These are phyloP conservation scores for Pomacea maculata DNA, from an alignment of 1,140 invertebrate species.

Conservation along the genomic window DNA sequence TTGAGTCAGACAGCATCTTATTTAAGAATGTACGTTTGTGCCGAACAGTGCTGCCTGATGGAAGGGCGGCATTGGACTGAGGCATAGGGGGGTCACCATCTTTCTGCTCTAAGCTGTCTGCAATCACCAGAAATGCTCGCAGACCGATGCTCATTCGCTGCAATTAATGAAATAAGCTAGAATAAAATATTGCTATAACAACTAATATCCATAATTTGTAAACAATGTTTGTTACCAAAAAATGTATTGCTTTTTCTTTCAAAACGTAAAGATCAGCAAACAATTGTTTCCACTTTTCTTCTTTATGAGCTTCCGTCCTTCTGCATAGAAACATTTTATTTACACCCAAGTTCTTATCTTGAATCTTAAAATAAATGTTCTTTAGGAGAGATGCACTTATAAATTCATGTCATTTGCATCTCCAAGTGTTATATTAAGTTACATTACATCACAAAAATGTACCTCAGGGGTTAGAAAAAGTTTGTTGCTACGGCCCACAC, in stretches of 20 bases:
- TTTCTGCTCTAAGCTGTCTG: conserved; percentile 97
- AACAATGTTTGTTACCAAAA: not conserved
- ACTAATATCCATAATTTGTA: not conserved
- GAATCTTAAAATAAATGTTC: too few species aligned
- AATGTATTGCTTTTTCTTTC: not conserved
- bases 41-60: conserved; percentile 92
- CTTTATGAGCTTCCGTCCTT: too few species aligned
- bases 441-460: not conserved
- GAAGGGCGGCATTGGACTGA: conserved; percentile 89
- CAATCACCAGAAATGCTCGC: conserved; percentile 93
- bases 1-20: conserved; percentile 77
- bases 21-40: conserved; percentile 81
- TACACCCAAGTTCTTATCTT: too few species aligned
- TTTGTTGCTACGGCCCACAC: conserved; percentile 93
- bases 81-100: conserved; percentile 98
- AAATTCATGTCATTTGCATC: too few species aligned
- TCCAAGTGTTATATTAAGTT: too few species aligned
- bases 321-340: too few species aligned
- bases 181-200: not conserved
- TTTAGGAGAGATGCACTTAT: too few species aligned
- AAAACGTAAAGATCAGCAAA: not conserved
- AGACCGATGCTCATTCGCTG: conserved; percentile 96
- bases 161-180: conserved; percentile 6
- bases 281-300: not conserved
- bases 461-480: conserved; percentile 88